Percentiles rank a stretch among this genome's conserved stretches.
Conservation (phyloP, 2,113 vertebrate species). For the Chionomys nivalis region DNA sequence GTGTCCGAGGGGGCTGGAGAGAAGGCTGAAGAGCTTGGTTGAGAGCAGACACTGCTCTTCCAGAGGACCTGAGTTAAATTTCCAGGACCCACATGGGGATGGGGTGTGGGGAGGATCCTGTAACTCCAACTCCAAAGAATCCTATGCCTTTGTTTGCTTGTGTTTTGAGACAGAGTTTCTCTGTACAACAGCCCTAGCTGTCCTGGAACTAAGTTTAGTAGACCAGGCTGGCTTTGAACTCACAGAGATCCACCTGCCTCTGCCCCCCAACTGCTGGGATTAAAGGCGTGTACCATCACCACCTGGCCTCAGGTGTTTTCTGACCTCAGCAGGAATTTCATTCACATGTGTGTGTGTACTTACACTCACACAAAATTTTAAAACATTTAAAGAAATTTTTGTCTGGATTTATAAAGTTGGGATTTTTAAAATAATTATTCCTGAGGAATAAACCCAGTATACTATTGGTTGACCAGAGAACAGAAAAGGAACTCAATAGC, state of each 20-base stretch:
- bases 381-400: not conserved
- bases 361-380: not conserved
- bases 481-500: slow-evolving; percentile 73
- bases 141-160: not conserved
- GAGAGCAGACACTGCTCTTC: too few relatives aligned
- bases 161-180: too few relatives aligned
- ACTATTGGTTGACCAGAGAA: slow-evolving; percentile 71
- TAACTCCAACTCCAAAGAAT: not conserved
- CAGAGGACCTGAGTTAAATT: not conserved
- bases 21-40: too few relatives aligned
- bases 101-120: not conserved
- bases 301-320: not conserved
- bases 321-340: not conserved
- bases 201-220: too few relatives aligned
- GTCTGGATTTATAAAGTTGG: not conserved
- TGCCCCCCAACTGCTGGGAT: too few relatives aligned
- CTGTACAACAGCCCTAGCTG: too few relatives aligned
- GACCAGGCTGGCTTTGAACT: too few relatives aligned
- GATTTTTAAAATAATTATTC: not conserved
- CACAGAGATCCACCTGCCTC: too few relatives aligned
- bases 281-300: too few relatives aligned
- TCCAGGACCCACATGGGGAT: too few relatives aligned
- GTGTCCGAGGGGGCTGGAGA: not conserved
- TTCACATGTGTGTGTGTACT: too few relatives aligned
- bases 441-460: slow-evolving; percentile 74